Base-by-base conservation (phyloP, 2,113 vertebrate genomes). In the Tragulus kanchil region DNA sequence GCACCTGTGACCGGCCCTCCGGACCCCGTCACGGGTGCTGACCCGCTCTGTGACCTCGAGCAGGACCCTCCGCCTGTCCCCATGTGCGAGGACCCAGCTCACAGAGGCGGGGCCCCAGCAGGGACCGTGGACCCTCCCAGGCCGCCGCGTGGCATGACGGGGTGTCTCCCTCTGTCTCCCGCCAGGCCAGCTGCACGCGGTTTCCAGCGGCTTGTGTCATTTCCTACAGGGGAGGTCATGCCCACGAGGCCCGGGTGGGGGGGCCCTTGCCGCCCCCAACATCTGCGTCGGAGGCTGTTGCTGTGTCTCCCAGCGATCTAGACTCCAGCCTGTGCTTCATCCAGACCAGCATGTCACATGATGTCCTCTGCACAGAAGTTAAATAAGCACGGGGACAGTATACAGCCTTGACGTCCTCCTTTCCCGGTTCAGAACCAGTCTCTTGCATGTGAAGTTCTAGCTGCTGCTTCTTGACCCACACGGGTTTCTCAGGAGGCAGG, bases 181-280 rank as follows among this genome's bases (percentile, higher is more conserved):
- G 5, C 56, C 75, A 99, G 99, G 99, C 92, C 99, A 99, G 71
- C 99, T 99, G 31, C 96, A 92, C 42, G 99, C 99, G 0, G 98
- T n/a, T n/a, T 99, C 61, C 98, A 98, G 97, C 69, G 97, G 45
- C 98, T n/a, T 99, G 8, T 99, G 99, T 87, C 98, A 98, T 31
- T 99, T 99, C n/a, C 95, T 99, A 99, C 83, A 98, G n/a, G 98
- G 31, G 90, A 87, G 1, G 96, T 99, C 78, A 94, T 94, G 96
- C 99, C 99, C 19, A 98, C 75, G 98, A 99, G 95, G 98, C 98
- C 17, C 99, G 99, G 95, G n/a, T n/a, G n/a, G n/a, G n/a, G n/a
- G n/a, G n/a, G n/a, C n/a, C n/a, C n/a, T n/a, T n/a, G n/a, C n/a
- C n/a, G n/a, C n/a, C n/a, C n/a, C n/a, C n/a, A n/a, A n/a, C 36